These are phyloP conservation scores for Erebia ligea DNA, from an alignment of 2,888 invertebrate genomes.

Conservation along the genomic window DNA sequence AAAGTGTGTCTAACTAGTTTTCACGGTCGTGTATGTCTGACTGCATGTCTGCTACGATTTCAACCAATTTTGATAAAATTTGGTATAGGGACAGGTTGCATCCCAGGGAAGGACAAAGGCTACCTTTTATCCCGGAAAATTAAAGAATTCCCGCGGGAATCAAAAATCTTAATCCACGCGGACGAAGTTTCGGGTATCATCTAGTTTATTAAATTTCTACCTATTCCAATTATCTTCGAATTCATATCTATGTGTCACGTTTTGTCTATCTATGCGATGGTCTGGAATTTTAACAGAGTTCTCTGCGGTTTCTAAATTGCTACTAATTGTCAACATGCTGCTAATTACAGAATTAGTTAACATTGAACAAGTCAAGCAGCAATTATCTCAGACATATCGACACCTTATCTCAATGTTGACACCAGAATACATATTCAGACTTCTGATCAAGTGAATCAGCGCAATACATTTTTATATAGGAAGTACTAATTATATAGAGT, in stretches of 20 bases:
- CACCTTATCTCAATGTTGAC: background rate
- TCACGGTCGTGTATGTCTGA: too few relatives aligned
- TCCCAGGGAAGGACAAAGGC: too few relatives aligned
- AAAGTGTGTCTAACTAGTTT: too few relatives aligned
- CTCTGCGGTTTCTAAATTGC: background rate
- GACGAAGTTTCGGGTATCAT: too few relatives aligned
- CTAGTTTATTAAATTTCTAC: too few relatives aligned
- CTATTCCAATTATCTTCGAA: too few relatives aligned
- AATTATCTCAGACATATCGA: slow-evolving; percentile 12
- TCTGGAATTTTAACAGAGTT: background rate
- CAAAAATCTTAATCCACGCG: too few relatives aligned
- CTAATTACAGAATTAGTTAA: background rate
- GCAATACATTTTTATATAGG: background rate
- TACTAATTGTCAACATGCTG: background rate
- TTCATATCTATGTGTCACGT: background rate
- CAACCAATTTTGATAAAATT: too few relatives aligned
- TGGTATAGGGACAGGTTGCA: too few relatives aligned
- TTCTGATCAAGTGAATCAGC: background rate
- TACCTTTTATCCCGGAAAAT: too few relatives aligned
- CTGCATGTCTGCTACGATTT: too few relatives aligned
- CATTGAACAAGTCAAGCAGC: slow-evolving; percentile 2
- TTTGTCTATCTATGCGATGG: background rate
- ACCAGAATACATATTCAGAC: background rate
- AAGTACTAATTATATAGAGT: background rate
- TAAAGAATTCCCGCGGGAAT: too few relatives aligned